A percentile compares a stretch with the other conserved stretches of the same genome.
Conservation (phyloP, 2,113 vertebrate genomes). For the Cheilinus undulatus region DNA sequence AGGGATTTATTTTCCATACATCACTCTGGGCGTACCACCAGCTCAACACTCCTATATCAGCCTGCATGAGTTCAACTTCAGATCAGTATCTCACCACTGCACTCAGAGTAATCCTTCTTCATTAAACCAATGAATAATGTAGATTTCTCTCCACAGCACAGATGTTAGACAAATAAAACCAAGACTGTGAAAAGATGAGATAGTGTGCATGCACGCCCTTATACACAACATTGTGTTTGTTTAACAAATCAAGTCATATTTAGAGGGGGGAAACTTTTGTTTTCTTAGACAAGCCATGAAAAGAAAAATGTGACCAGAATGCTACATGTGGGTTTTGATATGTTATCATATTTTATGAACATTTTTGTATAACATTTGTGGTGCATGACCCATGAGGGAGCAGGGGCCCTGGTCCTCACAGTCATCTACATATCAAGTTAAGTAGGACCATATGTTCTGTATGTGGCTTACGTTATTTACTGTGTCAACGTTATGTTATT, state of each 20-base stretch:
- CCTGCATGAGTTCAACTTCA: neutral
- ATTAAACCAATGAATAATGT: neutral
- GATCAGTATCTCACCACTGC: neutral
- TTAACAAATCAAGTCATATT: neutral
- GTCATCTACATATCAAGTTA: neutral
- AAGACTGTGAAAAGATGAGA: conserved; percentile 1
- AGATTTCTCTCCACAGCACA: neutral
- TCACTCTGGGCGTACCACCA: too few species aligned
- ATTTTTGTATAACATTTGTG: neutral
- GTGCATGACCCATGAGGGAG: neutral
- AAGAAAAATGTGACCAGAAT: neutral
- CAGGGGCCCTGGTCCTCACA: neutral
- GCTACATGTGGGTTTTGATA: neutral
- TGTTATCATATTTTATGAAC: neutral
- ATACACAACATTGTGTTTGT: neutral
- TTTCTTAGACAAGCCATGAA: neutral
- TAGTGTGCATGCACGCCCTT: too few species aligned
- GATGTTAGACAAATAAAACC: conserved; percentile 1
- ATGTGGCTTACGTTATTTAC: conserved; percentile 14
- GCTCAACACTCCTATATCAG: neutral
- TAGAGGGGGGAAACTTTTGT: neutral
- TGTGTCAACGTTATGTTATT: conserved; percentile 22
- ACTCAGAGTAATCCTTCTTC: neutral
- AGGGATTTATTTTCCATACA: neutral
- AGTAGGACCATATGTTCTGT: conserved; percentile 42